phyloP scores from a whole-genome alignment of 2,113 vertebrate species.

The Butorides virescens region DNA sequence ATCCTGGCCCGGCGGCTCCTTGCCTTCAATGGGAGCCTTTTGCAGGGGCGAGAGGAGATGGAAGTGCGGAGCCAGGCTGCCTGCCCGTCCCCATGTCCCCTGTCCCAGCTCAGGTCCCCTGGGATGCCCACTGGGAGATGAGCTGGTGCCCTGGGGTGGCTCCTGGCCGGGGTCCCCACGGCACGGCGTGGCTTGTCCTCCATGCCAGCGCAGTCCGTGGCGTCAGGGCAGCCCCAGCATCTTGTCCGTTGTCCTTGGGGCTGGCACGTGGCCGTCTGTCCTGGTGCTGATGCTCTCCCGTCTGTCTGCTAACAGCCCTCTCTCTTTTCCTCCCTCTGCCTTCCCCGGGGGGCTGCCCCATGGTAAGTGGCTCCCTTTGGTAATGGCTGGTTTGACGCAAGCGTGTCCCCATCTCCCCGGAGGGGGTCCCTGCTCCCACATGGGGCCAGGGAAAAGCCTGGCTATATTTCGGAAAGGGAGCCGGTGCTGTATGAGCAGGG shows the following conservation, averaged over 20 bases:
- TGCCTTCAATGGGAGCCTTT: background rate
- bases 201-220: fast-evolving
- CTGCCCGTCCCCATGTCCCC: fast-evolving
- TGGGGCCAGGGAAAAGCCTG: fast-evolving
- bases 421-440: fast-evolving
- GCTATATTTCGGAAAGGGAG: background rate
- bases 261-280: background rate
- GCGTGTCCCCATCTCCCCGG: fast-evolving
- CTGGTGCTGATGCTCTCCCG: background rate
- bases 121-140: background rate
- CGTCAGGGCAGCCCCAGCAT: background rate
- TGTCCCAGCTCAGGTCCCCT: background rate
- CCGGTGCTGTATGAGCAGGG: fast-evolving
- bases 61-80: background rate
- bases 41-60: background rate
- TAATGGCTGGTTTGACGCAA: background rate
- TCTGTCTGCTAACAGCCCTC: background rate
- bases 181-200: background rate
- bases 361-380: slow-evolving; percentile 22
- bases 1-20: background rate
- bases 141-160: background rate
- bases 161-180: background rate
- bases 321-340: background rate
- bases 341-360: background rate
- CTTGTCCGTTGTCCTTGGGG: fast-evolving